A percentile compares a stretch with the other conserved stretches of the same genome.
Evolutionary conservation across 2,888 invertebrate species (phyloP).

Genomic region (Cheilosia vulpina): DNA sequence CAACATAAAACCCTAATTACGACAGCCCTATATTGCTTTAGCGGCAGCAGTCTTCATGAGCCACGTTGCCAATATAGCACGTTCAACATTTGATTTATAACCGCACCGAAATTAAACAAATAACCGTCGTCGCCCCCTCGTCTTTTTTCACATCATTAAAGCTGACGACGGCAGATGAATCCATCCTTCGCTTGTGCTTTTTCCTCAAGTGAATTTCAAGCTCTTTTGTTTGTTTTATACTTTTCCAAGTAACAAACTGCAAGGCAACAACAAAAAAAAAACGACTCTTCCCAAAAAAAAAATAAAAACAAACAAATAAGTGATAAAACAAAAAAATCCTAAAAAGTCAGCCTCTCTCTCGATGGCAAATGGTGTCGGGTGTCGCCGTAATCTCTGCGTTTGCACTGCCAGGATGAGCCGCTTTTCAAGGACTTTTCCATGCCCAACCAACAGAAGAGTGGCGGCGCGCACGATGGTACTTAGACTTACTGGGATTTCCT

Average conservation of each 20-base stretch:
- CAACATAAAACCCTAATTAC: no score
- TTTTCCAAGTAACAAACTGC: slow-evolving; percentile 35
- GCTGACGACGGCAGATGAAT: slow-evolving; percentile 3
- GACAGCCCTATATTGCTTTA: no score
- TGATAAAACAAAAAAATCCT: slow-evolving; percentile 4
- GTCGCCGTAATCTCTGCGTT: slow-evolving; percentile 19
- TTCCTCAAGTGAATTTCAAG: slow-evolving; percentile 12
- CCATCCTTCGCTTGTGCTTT: background rate
- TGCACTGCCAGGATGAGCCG: background rate
- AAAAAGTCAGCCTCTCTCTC: background rate
- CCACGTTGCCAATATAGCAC: background rate
- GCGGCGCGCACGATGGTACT: background rate
- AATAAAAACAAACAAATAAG: slow-evolving; percentile 32
- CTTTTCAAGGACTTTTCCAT: slow-evolving; percentile 21
- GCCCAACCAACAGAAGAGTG: slow-evolving; percentile 1
- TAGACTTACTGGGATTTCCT: background rate
- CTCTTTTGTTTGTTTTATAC: slow-evolving; percentile 30
- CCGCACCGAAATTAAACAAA: slow-evolving; percentile 37
- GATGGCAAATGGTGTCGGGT: slow-evolving; percentile 10
- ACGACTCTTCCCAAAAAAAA: background rate
- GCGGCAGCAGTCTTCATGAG: no score
- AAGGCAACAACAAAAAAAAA: slow-evolving; percentile 2
- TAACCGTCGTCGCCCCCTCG: slow-evolving; percentile 14
- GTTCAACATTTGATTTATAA: slow-evolving; percentile 22
- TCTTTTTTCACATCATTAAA: slow-evolving; percentile 42